Evolutionary conservation across 2,797 vertebrate genomes (phyloP).

Genomic region (Melopsittacus undulatus): DNA sequence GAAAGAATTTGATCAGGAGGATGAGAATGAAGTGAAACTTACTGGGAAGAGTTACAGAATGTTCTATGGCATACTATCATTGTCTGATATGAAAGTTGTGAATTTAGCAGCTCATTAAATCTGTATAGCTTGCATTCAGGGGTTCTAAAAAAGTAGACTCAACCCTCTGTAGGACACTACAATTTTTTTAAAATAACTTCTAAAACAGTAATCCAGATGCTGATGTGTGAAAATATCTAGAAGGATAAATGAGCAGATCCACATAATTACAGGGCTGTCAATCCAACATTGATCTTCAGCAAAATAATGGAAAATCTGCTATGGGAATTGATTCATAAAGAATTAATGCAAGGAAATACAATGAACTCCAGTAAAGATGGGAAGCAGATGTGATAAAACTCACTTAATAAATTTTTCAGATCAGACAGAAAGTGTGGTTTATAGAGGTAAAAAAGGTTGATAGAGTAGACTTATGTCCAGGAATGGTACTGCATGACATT

Average conservation of each 20-base stretch:
- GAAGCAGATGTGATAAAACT: neutral
- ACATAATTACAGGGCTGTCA: neutral
- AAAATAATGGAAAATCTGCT: conserved; percentile 16
- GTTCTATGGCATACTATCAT: neutral
- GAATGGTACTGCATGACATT: neutral
- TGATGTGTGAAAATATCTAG: neutral
- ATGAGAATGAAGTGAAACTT: neutral
- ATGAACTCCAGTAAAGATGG: neutral
- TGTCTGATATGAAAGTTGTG: neutral
- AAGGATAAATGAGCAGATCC: neutral
- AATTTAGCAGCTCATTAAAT: neutral
- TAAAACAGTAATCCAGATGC: neutral
- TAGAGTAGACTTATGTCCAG: neutral
- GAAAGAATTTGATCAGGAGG: neutral
- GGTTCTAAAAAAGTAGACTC: neutral
- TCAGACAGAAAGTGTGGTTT: neutral
- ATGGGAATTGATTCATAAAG: neutral
- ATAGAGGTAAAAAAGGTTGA: neutral
- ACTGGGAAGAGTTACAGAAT: neutral
- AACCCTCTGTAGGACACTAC: neutral
- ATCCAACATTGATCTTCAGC: neutral
- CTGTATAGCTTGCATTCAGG: neutral
- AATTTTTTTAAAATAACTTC: neutral
- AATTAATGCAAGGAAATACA: conserved; percentile 19
- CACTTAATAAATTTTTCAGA: conserved; percentile 13